These are phyloP conservation scores for Drosophila pseudotalamancana DNA, from an alignment of 2,888 invertebrate species.

Conservation along the genomic window DNA sequence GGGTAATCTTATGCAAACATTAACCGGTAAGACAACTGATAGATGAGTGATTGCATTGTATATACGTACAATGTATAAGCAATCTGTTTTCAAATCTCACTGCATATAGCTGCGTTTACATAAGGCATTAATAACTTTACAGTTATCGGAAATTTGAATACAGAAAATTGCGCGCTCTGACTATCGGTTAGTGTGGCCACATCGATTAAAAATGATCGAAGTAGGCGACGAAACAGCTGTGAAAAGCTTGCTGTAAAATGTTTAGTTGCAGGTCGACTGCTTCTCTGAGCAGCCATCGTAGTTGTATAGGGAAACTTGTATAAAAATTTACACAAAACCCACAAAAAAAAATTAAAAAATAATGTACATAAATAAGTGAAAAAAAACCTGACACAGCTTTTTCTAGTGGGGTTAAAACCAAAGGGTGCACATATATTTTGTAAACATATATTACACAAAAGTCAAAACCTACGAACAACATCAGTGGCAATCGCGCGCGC, in stretches of 20 bases:
- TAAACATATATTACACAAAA: slow-evolving; percentile 30
- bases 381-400: slow-evolving; percentile 38
- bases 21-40: neutral
- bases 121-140: neutral
- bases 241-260: slow-evolving; percentile 45
- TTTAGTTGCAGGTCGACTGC: slow-evolving; percentile 59
- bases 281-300: slow-evolving; percentile 52
- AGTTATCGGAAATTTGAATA: slow-evolving; percentile 17
- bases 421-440: slow-evolving; percentile 48
- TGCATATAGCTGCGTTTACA: neutral
- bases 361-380: slow-evolving; percentile 59
- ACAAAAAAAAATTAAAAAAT: slow-evolving; percentile 49
- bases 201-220: slow-evolving; percentile 10
- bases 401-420: slow-evolving; percentile 35
- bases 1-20: neutral
- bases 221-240: slow-evolving; percentile 44
- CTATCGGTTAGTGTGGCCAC: slow-evolving; percentile 11
- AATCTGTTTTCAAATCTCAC: neutral
- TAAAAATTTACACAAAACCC: slow-evolving; percentile 45
- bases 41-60: neutral
- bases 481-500: slow-evolving; percentile 18
- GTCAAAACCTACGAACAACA: slow-evolving; percentile 5
- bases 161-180: neutral
- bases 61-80: neutral
- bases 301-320: slow-evolving; percentile 67